These are phyloP conservation scores for Myotis brandtii DNA, from an alignment of 2,113 vertebrate genomes.

Conservation along the genomic window DNA sequence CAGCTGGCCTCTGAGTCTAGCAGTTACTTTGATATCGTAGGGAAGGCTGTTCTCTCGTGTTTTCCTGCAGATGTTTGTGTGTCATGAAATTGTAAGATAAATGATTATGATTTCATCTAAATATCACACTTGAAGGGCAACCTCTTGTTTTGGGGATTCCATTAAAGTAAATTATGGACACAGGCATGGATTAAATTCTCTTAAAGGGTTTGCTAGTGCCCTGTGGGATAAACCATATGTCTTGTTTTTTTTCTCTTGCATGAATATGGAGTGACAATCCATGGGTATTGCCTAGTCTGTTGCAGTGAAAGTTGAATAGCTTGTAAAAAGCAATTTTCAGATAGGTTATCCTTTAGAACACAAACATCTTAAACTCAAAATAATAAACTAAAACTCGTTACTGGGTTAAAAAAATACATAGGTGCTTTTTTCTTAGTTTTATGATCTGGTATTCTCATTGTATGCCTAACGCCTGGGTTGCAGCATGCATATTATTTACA, in stretches of 20 bases:
- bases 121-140: conserved; percentile 42
- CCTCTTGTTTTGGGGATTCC: conserved; percentile 18
- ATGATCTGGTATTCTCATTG: neutral
- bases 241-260: neutral
- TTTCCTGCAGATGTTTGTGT: conserved; percentile 44
- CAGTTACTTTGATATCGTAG: conserved; percentile 50
- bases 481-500: neutral
- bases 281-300: neutral
- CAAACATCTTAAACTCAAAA: neutral
- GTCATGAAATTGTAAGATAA: conserved; percentile 43
- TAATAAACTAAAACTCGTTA: neutral
- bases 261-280: neutral
- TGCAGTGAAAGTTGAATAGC: neutral
- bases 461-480: neutral
- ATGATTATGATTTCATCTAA: conserved; percentile 62
- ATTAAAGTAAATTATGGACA: conserved; percentile 57
- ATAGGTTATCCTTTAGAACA: conserved; percentile 1
- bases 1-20: neutral
- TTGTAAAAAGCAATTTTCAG: neutral
- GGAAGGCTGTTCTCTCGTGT: conserved; percentile 43
- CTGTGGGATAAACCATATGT: neutral
- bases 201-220: neutral
- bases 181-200: neutral
- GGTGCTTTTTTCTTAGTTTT: neutral
- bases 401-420: neutral